Percentiles rank a stretch among this genome's conserved stretches.
Conservation (phyloP, 2,113 vertebrate species). For the Galemys pyrenaicus region DNA sequence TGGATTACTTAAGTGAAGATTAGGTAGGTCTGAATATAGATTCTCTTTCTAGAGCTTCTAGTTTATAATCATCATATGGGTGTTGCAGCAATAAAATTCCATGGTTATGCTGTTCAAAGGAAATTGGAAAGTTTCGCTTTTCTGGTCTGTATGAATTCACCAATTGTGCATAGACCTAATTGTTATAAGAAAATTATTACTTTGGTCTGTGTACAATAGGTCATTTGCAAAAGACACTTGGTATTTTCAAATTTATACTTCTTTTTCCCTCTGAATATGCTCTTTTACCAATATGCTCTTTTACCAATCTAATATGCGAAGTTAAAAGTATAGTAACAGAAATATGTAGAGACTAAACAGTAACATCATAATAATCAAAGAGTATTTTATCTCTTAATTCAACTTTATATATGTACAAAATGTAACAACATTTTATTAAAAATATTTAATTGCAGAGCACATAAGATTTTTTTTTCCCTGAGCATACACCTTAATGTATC, state of each 20-base stretch:
- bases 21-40: background rate
- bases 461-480: background rate
- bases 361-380: background rate
- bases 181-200: background rate
- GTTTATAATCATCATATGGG: background rate
- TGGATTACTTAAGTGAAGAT: constrained; percentile 34
- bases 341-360: background rate
- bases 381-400: background rate
- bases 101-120: background rate
- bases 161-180: background rate
- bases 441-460: background rate
- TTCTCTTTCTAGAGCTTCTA: background rate
- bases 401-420: constrained; percentile 35
- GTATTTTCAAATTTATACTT: background rate
- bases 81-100: background rate
- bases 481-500: background rate
- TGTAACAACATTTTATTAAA: background rate
- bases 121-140: background rate
- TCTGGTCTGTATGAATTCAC: background rate
- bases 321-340: background rate
- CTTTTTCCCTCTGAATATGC: background rate
- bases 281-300: constrained; percentile 2
- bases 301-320: background rate
- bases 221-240: background rate
- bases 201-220: background rate